Evolutionary conservation across 37 sponge, comb jelly and placozoan species (phyloP).

Genomic region (Hormiphora californensis): DNA sequence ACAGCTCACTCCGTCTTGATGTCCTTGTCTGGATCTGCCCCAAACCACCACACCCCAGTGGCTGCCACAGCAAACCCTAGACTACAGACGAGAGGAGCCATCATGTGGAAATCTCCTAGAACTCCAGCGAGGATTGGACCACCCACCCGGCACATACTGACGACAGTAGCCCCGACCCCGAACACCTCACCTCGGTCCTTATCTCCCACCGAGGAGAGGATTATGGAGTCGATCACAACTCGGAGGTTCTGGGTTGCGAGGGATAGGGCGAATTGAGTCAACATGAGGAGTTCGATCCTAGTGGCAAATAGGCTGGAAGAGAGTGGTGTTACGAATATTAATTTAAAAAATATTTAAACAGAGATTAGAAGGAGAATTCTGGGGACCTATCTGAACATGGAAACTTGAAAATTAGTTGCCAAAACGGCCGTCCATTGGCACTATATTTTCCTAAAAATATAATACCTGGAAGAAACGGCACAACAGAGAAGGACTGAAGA

Average conservation of each 20-base stretch:
- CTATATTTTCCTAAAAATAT: too few species aligned
- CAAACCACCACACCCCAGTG: too few species aligned
- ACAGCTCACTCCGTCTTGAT: too few species aligned
- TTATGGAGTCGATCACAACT: constrained; percentile 2
- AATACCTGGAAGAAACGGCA: constrained; percentile 12
- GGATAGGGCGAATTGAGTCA: constrained; percentile 46
- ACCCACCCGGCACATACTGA: constrained; percentile 5
- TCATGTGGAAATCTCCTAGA: constrained; percentile 27
- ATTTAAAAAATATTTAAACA: too few species aligned
- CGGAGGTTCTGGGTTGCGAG: constrained; percentile 50
- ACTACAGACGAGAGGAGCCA: constrained; percentile 25
- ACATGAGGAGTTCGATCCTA: not conserved
- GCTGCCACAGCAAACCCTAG: not conserved
- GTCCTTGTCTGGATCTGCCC: too few species aligned
- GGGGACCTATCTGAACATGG: too few species aligned
- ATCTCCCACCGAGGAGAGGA: constrained; percentile 9
- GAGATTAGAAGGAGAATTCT: too few species aligned
- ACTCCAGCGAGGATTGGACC: constrained; percentile 1
- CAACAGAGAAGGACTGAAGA: not conserved
- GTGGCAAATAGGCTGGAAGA: not conserved
- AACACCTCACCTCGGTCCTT: constrained; percentile 33
- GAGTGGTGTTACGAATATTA: not conserved
- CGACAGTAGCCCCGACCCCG: constrained; percentile 27
- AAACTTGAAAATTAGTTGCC: too few species aligned
- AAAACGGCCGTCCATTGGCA: too few species aligned